Percentiles rank a stretch among this genome's conserved stretches.
Conservation (phyloP, 2,888 invertebrate genomes). For the Amiota minor region DNA sequence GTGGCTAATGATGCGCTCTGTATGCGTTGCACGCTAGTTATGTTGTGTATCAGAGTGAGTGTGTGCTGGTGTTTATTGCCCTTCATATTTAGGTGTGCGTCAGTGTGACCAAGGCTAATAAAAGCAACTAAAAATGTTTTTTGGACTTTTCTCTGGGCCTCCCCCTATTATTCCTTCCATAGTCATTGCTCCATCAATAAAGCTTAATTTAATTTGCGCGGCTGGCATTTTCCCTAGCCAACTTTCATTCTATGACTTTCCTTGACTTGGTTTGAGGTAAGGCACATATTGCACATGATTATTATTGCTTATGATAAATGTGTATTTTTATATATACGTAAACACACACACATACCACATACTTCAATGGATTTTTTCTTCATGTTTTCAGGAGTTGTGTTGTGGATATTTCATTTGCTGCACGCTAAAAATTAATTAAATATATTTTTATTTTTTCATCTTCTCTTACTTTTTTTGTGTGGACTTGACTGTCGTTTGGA, state of each 20-base stretch:
- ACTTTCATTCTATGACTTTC: conserved; percentile 22
- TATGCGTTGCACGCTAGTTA: conserved; percentile 51
- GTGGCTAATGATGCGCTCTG: conserved; percentile 40
- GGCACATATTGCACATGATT: conserved; percentile 50
- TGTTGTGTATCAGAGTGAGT: conserved; percentile 50
- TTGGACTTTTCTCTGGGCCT: neutral
- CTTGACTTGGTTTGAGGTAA: neutral
- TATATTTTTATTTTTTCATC: conserved; percentile 48
- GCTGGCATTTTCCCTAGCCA: conserved; percentile 51
- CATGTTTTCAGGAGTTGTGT: no score
- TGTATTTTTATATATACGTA: conserved; percentile 45
- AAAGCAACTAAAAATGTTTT: conserved; percentile 14
- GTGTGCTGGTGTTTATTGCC: conserved; percentile 34
- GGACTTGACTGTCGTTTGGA: neutral
- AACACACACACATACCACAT: neutral
- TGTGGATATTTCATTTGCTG: conserved; percentile 46
- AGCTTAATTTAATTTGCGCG: conserved; percentile 62
- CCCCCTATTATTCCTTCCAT: neutral
- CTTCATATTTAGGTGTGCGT: conserved; percentile 1
- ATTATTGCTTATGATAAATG: conserved; percentile 63
- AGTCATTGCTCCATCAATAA: conserved; percentile 61
- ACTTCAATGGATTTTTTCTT: no score
- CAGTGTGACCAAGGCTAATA: conserved; percentile 35
- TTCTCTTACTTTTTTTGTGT: neutral
- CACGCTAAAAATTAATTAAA: conserved; percentile 68